phyloP scores from a whole-genome alignment of 2,888 invertebrate species.

The Molorchus minor region DNA sequence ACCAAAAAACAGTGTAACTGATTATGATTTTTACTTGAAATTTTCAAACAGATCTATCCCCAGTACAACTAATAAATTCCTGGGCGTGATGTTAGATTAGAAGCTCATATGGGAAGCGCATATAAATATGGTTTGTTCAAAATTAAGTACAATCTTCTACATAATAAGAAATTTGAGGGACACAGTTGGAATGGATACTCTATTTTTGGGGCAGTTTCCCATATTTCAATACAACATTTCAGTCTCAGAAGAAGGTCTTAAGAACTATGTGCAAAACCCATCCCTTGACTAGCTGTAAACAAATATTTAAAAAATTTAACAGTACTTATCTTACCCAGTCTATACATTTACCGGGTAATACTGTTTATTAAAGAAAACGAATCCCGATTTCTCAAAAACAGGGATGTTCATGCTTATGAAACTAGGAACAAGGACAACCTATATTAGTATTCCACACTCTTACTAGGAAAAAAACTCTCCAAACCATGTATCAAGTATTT shows the following conservation, averaged over 20 bases:
- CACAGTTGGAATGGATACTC: neutral
- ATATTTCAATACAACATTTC: neutral
- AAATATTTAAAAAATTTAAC: neutral
- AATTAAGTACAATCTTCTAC: conserved; percentile 2
- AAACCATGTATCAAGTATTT: neutral
- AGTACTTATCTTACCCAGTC: neutral
- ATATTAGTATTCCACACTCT: neutral
- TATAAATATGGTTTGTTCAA: conserved; percentile 4
- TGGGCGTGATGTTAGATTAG: too few relatives aligned
- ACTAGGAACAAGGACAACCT: neutral
- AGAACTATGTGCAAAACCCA: neutral
- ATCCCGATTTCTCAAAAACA: neutral
- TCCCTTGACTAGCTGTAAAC: neutral
- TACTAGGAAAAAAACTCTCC: neutral
- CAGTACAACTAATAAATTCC: too few relatives aligned
- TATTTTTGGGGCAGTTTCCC: neutral
- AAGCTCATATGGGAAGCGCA: too few relatives aligned
- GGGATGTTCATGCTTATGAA: neutral
- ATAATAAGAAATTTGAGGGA: neutral
- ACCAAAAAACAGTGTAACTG: neutral
- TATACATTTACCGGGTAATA: neutral
- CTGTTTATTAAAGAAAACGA: neutral
- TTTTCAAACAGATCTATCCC: neutral
- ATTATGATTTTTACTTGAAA: neutral
- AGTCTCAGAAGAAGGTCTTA: neutral